Conservation (phyloP, 2,888 invertebrate genomes). For the Vandiemenella viatica region DNA sequence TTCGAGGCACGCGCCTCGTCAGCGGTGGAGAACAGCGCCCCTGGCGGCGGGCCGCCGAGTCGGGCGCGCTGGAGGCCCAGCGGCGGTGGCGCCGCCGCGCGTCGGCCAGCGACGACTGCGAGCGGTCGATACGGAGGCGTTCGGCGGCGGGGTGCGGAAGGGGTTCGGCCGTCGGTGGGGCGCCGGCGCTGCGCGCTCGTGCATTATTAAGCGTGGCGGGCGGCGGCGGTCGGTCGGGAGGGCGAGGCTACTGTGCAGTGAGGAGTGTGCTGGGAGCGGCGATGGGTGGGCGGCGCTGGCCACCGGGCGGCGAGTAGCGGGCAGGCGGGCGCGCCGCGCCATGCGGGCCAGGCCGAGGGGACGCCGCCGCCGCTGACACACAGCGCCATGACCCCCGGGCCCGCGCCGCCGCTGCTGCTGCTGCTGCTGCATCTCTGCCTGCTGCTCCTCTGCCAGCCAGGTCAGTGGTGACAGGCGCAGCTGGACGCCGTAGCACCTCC, state of each 20-base stretch:
- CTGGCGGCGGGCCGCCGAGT: background rate
- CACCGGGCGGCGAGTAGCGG: slow-evolving; percentile 12
- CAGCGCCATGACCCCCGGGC: slow-evolving; percentile 29
- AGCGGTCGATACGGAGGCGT: background rate
- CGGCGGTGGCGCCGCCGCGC: background rate
- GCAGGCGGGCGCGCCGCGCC: slow-evolving; percentile 33
- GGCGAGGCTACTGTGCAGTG: background rate
- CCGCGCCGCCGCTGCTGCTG: slow-evolving; percentile 4
- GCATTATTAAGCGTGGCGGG: background rate
- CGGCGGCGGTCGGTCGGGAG: background rate
- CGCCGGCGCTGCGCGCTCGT: background rate
- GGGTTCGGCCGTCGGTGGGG: background rate
- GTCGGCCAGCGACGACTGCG: background rate
- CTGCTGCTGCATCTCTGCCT: background rate
- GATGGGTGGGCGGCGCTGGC: background rate
- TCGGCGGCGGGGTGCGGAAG: background rate
- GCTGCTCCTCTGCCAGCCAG: slow-evolving; percentile 15
- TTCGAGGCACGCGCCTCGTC: too few relatives aligned
- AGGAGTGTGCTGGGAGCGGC: background rate
- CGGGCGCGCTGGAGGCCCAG: background rate
- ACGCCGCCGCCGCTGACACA: background rate
- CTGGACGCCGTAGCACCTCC: too few relatives aligned
- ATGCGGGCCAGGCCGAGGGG: slow-evolving; percentile 25
- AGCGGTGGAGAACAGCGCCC: background rate
- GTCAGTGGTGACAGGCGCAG: slow-evolving; percentile 27